A percentile compares a stretch with the other conserved stretches of the same genome.
Conservation (phyloP, 2,888 invertebrate genomes). For the Noctua fimbriata region DNA sequence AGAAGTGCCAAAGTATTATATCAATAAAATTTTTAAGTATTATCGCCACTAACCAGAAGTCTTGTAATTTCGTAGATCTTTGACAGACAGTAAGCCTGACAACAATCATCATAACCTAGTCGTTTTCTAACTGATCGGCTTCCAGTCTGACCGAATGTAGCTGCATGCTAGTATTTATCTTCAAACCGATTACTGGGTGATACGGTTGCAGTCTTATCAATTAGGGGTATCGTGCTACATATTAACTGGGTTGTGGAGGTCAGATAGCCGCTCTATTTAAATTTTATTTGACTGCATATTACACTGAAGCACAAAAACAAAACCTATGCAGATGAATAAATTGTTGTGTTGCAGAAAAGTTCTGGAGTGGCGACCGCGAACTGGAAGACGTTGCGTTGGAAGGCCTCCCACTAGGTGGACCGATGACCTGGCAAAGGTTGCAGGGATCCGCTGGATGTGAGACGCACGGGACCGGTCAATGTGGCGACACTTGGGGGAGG, state of each 20-base stretch:
- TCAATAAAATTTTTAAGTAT: neutral
- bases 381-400: too few species aligned
- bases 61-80: neutral
- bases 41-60: neutral
- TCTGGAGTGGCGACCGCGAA: too few species aligned
- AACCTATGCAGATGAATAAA: neutral
- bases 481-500: too few species aligned
- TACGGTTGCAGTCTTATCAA: neutral
- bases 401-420: too few species aligned
- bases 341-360: neutral
- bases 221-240: neutral
- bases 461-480: too few species aligned
- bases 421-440: too few species aligned
- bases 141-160: neutral
- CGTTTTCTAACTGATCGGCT: neutral
- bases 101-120: neutral
- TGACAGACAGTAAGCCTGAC: neutral
- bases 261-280: neutral
- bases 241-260: neutral
- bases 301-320: neutral
- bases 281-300: neutral
- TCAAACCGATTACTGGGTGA: neutral
- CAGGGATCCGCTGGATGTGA: too few species aligned
- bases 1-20: neutral
- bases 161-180: neutral